These are phyloP conservation scores for Phlogophora meticulosa DNA, from an alignment of 2,888 invertebrate species.

Conservation along the genomic window DNA sequence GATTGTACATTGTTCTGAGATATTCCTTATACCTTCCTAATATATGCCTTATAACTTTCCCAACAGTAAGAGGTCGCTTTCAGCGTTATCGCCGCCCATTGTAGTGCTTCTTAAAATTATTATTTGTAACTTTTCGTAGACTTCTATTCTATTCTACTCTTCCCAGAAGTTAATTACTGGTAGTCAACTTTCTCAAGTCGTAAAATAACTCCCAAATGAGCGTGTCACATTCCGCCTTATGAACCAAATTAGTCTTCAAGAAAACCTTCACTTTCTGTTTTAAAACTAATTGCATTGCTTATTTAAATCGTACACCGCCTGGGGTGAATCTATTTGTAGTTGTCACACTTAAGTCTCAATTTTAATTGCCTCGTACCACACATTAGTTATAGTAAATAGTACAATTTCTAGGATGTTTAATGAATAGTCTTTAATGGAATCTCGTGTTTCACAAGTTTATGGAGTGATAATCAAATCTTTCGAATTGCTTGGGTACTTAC, in stretches of 20 bases:
- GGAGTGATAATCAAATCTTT: background rate
- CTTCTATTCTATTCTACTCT: too few species aligned
- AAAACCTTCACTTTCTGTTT: slow-evolving; percentile 47
- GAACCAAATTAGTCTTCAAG: slow-evolving; percentile 35
- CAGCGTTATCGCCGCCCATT: too few species aligned
- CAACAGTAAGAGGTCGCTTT: too few species aligned
- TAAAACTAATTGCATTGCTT: slow-evolving; percentile 45
- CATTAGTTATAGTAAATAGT: slow-evolving; percentile 30
- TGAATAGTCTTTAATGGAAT: slow-evolving; percentile 9
- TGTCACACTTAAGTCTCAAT: slow-evolving; percentile 53
- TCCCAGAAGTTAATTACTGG: too few species aligned
- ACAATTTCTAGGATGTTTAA: slow-evolving; percentile 25
- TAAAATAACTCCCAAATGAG: slow-evolving; percentile 1
- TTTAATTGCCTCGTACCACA: slow-evolving; percentile 56
- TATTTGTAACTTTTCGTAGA: too few species aligned
- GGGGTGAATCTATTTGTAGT: slow-evolving; percentile 54
- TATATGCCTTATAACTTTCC: too few species aligned
- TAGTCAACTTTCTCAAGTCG: background rate
- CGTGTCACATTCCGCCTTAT: slow-evolving; percentile 18
- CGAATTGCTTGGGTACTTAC: background rate
- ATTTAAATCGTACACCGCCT: slow-evolving; percentile 52
- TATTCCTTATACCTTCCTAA: too few species aligned
- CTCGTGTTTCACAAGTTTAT: background rate
- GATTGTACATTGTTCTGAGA: too few species aligned
- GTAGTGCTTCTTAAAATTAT: too few species aligned